Evolutionary conservation across 2,113 vertebrate genomes (phyloP), one percentile per base, ranked within the genome.

Genomic region (Sula dactylatra): DNA sequence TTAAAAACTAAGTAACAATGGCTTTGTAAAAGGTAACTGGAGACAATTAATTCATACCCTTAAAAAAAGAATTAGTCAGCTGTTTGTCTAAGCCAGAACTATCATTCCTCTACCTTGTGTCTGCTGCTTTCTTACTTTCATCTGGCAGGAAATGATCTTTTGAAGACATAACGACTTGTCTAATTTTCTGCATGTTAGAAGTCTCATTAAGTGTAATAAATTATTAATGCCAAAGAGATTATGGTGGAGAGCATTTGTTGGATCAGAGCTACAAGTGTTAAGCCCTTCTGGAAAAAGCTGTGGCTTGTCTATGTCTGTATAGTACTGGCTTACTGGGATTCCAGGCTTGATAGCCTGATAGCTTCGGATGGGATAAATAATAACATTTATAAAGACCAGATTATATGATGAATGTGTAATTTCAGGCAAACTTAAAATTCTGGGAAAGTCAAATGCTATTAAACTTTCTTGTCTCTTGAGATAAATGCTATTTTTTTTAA

Each of bases 121-220:
- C 69, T 88, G 54, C 55, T 86, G 29, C 67, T 86, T 82, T 86
- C 79, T 86, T 56, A 50, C 67, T 90, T 90, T 83, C 1, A 21
- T 59, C 79, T 83, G 76, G 42, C 47, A 86, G 92, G 82, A 97
- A 94, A 95, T 36, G 80, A 73, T 90, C 67, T 66, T 92, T 88
- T 82, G 92, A 96, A 85, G 88, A 83, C 32, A 76, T 93, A 93
- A 92, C 0, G 1, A 77, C 79, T 96, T 74, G 61, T 71, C 90
- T 95, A 83, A 96, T 94, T 86, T 96, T 94, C 88, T 93, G 56
- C 83, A 79, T 84, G 86, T 91, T 88, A 76, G 92, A 91, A 94
- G 70, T 72, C 81, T 97, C 91, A 96, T 94, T 96, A 95, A 85
- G 45, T 82, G 29, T 52, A 79, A 79, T 94, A 72, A 91, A 94